Base-by-base conservation (phyloP, 2,888 invertebrate genomes). In the Leptinotarsa haldemani region DNA sequence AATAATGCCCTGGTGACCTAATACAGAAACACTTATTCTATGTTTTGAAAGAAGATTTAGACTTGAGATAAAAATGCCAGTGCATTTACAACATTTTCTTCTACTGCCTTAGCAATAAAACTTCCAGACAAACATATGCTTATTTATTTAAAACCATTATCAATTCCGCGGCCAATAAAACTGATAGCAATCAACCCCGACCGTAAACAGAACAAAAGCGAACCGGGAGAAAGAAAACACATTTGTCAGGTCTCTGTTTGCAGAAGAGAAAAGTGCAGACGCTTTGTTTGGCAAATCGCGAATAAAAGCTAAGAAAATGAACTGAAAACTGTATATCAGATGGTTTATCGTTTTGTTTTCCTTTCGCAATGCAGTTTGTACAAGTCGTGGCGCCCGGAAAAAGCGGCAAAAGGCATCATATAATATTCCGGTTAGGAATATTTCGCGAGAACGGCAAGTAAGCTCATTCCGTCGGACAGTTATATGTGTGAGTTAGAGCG, bases 261-360 rank as follows among this genome's bases (percentile, higher is more conserved):
- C 78, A 81, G 76, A 80, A 79, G 79, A 79, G 79, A 78, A 82
- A 82, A 81, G 79, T 78, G 80, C 80, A 81, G 83, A 83, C 83
- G 80, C 83, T 84, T 83, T 85, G 83, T 84, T 84, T 83, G 83
- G 77, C 78, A 82, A 84, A 83, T 83, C 82, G 79, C 83, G 82
- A 84, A 85, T 84, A 85, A 85, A 85, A 84, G 79, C 84, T 77
- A 81, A 80, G 84, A 85, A 85, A 86, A 87, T 86, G 85, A 86
- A 87, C 86, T 86, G 85, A 84, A 84, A 86, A 86, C 84, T 85
- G 82, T 86, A 85, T 83, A 82, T 85, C 83, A 82, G 83, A 83
- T 84, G 84, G 83, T 87, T 87, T 87, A 87, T 86, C 83, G 86
- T 84, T 86, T 84, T 87, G 87, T 87, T 87, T 87, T 87, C 87